Conservation (phyloP, 1,140 invertebrate species). For the Spodoptera frugiperda region DNA sequence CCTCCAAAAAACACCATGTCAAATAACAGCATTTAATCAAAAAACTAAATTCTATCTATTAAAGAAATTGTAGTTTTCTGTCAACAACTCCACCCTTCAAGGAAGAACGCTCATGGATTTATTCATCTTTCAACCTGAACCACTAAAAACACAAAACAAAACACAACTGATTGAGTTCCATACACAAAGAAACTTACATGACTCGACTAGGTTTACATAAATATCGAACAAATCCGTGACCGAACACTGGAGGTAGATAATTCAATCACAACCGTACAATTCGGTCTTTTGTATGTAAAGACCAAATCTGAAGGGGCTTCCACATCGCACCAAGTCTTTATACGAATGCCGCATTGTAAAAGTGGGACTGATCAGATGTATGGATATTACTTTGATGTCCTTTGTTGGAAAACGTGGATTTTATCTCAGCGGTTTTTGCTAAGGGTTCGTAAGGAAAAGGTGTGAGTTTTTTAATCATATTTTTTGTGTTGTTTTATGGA, state of each 20-base stretch:
- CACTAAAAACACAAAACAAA: constrained; percentile 4
- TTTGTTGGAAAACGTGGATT: not conserved
- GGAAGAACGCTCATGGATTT: no score
- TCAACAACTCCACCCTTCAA: no score
- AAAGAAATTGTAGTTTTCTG: no score
- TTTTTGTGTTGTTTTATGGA: no score
- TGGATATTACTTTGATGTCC: constrained; percentile 36
- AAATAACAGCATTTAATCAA: no score
- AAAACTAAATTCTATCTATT: no score
- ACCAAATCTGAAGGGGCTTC: constrained; percentile 64
- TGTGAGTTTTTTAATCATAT: no score
- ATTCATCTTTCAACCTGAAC: no score
- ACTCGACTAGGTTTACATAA: constrained; percentile 64
- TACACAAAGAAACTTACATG: constrained; percentile 51
- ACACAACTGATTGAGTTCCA: constrained; percentile 39
- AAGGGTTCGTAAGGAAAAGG: not conserved
- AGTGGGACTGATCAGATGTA: constrained; percentile 29
- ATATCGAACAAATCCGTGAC: constrained; percentile 62
- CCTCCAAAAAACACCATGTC: no score
- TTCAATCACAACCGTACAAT: constrained; percentile 78
- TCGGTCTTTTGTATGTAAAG: constrained; percentile 81
- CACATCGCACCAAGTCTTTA: constrained; percentile 7
- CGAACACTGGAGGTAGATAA: constrained; percentile 71
- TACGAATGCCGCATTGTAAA: constrained; percentile 17
- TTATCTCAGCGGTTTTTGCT: not conserved